Evolutionary conservation across 1,140 invertebrate genomes (phyloP).

Genomic region (Saxidomus purpurata): DNA sequence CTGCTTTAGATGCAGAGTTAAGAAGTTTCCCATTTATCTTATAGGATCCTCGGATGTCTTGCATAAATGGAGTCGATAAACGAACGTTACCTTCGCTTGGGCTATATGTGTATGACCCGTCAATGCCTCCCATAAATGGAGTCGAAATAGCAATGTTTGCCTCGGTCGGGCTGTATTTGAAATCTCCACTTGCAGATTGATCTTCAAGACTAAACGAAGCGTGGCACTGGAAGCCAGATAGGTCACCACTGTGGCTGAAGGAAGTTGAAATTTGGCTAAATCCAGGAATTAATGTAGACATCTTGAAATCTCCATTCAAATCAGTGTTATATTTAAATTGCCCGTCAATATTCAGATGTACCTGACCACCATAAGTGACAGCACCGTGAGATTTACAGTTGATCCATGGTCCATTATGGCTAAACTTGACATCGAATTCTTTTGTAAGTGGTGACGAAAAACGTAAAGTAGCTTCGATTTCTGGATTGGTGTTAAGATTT

Average conservation of each 20-base stretch:
- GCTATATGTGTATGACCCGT: background rate
- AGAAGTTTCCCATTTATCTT: background rate
- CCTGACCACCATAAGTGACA: background rate
- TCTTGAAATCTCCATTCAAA: background rate
- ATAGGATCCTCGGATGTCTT: background rate
- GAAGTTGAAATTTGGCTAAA: background rate
- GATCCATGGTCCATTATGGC: background rate
- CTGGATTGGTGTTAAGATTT: background rate
- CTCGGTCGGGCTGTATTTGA: background rate
- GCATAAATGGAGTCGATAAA: background rate
- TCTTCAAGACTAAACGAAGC: background rate
- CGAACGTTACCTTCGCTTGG: background rate
- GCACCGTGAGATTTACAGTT: background rate
- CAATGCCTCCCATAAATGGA: background rate
- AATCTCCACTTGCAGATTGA: background rate
- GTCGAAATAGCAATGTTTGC: background rate
- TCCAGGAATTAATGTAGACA: background rate
- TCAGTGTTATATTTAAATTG: background rate
- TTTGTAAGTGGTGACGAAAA: constrained; percentile 9
- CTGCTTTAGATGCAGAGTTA: background rate
- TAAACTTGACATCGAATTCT: constrained; percentile 22
- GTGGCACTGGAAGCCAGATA: no score
- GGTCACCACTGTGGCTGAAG: background rate
- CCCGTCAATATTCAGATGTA: background rate
- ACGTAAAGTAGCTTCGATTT: background rate